These are phyloP conservation scores for Oxyura jamaicensis DNA, from an alignment of 2,113 vertebrate genomes.

Conservation along the genomic window DNA sequence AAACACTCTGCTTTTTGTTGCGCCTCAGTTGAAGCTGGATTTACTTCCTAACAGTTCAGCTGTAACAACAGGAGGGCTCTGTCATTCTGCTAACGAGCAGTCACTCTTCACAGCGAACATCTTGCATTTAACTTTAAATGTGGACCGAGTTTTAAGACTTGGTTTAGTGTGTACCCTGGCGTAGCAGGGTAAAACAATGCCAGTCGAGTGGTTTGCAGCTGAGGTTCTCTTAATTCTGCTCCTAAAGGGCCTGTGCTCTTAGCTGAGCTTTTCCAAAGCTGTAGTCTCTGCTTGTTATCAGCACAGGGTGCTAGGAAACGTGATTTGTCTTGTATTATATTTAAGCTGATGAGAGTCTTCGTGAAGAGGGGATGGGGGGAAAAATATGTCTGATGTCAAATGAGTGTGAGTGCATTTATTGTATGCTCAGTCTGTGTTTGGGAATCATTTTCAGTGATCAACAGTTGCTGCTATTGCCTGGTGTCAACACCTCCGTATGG, in stretches of 20 bases:
- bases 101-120: neutral
- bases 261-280: neutral
- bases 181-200: conserved; percentile 44
- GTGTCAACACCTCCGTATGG: accelerated
- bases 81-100: neutral
- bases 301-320: neutral
- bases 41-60: neutral
- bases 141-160: neutral
- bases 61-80: neutral
- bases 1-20: conserved; percentile 5
- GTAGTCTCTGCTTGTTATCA: neutral
- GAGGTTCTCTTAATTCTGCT: neutral
- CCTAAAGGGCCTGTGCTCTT: neutral
- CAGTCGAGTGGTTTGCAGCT: neutral
- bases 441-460: neutral
- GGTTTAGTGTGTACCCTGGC: conserved; percentile 20
- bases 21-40: neutral
- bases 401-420: neutral
- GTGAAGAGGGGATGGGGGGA: neutral
- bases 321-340: neutral
- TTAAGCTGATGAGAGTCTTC: neutral
- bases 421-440: neutral
- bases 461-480: neutral
- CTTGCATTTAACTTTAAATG: neutral
- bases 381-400: accelerated